These are phyloP conservation scores for Apocheima hispidaria DNA, from an alignment of 2,888 invertebrate species.

Conservation along the genomic window DNA sequence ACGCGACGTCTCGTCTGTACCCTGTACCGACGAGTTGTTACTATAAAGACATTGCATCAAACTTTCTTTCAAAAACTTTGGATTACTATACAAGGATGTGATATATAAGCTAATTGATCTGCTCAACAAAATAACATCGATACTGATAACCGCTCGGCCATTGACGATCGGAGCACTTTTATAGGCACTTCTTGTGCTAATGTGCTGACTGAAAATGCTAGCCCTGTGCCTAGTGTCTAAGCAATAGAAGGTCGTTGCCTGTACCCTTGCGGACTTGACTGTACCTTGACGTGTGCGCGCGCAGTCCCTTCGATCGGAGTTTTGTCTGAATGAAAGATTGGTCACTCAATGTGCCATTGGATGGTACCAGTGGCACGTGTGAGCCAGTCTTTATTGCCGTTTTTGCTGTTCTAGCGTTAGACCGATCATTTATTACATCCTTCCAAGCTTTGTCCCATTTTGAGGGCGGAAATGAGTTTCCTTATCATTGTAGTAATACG, in stretches of 20 bases:
- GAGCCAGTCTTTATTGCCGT: conserved; percentile 38
- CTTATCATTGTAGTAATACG: conserved; percentile 8
- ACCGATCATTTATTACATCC: conserved; percentile 30
- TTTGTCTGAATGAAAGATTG: conserved; percentile 75
- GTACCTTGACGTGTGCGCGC: conserved; percentile 67
- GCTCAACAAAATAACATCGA: not conserved
- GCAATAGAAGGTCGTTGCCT: conserved; percentile 33
- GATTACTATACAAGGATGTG: not conserved
- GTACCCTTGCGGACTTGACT: conserved; percentile 24
- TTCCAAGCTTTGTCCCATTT: conserved; percentile 12
- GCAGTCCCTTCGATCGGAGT: conserved; percentile 77
- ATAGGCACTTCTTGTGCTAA: not conserved
- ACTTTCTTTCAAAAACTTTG: not conserved
- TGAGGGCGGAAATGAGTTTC: conserved; percentile 23
- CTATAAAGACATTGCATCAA: not conserved
- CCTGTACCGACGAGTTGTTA: conserved; percentile 1
- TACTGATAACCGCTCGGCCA: not conserved
- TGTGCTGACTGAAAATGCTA: not conserved
- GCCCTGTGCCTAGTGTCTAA: not conserved
- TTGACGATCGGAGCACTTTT: not conserved
- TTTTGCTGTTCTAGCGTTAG: conserved; percentile 31
- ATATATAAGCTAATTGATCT: no score
- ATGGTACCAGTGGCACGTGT: conserved; percentile 56
- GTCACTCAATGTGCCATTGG: conserved; percentile 55
- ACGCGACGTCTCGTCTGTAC: conserved; percentile 46